These are phyloP conservation scores for Clivina fossor DNA, from an alignment of 2,888 invertebrate species.

Conservation along the genomic window DNA sequence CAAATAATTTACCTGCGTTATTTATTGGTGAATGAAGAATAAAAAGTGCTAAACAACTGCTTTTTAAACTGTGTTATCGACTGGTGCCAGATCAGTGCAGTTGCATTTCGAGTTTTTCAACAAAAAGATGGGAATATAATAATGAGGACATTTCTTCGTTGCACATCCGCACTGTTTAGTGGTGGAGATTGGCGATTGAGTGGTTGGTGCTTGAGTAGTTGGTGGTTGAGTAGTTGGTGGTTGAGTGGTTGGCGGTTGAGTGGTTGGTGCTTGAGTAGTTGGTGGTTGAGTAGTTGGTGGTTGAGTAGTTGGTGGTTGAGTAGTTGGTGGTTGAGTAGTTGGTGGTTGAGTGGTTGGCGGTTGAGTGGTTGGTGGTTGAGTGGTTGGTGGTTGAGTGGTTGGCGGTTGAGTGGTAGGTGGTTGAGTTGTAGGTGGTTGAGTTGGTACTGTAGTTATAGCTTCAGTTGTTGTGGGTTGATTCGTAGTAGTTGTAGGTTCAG, in stretches of 20 bases:
- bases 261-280: conserved; percentile 8
- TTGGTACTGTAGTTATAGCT: conserved; percentile 1
- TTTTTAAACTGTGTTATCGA: background rate
- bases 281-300: background rate
- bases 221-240: background rate
- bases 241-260: background rate
- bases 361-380: background rate
- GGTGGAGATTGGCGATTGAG: background rate
- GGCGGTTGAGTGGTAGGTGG: background rate
- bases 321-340: background rate
- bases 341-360: conserved; percentile 1
- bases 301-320: background rate
- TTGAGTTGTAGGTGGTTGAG: background rate
- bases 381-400: conserved; percentile 10
- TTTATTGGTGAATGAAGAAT: no score
- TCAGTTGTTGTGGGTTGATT: no score
- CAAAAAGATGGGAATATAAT: conserved; percentile 23
- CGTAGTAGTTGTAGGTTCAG: conserved; percentile 5
- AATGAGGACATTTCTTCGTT: conserved; percentile 18
- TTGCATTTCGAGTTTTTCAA: conserved; percentile 12
- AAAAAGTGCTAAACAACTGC: no score
- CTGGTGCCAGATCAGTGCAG: conserved; percentile 8
- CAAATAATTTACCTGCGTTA: no score
- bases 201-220: background rate
- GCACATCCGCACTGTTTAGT: conserved; percentile 1